phyloP scores from a whole-genome alignment of 2,113 vertebrate species.

The Chinchilla lanigera region DNA sequence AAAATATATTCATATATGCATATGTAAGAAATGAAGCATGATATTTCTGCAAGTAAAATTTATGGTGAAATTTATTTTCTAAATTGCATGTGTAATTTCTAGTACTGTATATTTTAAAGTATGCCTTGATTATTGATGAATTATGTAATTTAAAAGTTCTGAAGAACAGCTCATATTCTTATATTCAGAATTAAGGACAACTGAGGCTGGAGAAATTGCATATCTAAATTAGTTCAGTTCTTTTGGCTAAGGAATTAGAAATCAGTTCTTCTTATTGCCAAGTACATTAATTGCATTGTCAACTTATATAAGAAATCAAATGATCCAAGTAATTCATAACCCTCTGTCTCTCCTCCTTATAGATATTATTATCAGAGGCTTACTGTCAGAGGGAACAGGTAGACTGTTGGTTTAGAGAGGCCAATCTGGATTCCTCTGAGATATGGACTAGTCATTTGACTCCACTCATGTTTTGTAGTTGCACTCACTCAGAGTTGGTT shows the following conservation, averaged over 20 bases:
- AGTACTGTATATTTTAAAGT: background rate
- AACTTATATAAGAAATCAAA: background rate
- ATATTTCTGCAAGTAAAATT: background rate
- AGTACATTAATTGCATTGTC: background rate
- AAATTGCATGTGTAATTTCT: background rate
- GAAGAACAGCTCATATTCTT: background rate
- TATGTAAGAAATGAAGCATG: background rate
- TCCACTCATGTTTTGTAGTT: background rate
- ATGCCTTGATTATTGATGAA: background rate
- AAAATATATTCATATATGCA: background rate
- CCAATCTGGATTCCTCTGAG: constrained; percentile 24
- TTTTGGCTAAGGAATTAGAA: background rate
- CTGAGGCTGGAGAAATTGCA: background rate
- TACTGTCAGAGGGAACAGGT: background rate
- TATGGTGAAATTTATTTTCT: background rate
- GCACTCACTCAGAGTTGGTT: background rate
- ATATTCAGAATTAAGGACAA: background rate
- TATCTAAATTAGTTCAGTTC: background rate
- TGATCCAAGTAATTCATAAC: background rate
- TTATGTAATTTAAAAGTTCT: background rate
- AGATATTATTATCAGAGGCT: no score
- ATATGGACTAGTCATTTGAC: background rate
- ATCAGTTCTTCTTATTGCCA: background rate
- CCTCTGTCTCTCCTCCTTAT: background rate
- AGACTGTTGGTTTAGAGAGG: background rate